Evolutionary conservation across 2,888 invertebrate species (phyloP).

Genomic region (Mythimna lalbum): DNA sequence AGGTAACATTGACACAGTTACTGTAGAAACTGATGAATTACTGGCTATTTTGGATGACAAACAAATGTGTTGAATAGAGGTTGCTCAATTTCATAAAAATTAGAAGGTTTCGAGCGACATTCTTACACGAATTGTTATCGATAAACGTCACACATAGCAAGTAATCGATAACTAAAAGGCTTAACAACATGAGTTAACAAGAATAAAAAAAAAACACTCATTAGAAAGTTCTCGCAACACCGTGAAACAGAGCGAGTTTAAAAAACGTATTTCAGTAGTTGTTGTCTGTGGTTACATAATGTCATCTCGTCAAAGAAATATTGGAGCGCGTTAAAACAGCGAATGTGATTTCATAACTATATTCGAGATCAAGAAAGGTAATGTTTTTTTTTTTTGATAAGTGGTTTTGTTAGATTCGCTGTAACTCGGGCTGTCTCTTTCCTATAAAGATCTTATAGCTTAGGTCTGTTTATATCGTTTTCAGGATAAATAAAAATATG

Average conservation of each 20-base stretch:
- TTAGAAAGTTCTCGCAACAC: slow-evolving; percentile 59
- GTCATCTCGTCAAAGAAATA: slow-evolving; percentile 24
- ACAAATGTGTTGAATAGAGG: not conserved
- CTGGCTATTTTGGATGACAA: slow-evolving; percentile 7
- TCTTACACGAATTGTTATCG: too few relatives aligned
- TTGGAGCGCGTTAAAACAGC: slow-evolving; percentile 23
- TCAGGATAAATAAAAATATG: too few relatives aligned
- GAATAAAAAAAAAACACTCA: slow-evolving; percentile 27
- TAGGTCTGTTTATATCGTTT: too few relatives aligned
- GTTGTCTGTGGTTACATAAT: slow-evolving; percentile 48
- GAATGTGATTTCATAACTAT: slow-evolving; percentile 5
- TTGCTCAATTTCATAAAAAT: not conserved
- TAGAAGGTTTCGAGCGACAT: not conserved
- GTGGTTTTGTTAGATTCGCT: too few relatives aligned
- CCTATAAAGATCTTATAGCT: too few relatives aligned
- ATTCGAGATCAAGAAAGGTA: too few relatives aligned
- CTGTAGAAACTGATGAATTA: slow-evolving; percentile 15
- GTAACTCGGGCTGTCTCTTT: too few relatives aligned
- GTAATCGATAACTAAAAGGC: not conserved
- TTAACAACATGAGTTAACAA: not conserved
- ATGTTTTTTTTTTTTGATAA: too few relatives aligned
- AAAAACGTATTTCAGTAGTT: slow-evolving; percentile 36
- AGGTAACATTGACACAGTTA: slow-evolving; percentile 36
- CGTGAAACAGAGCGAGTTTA: slow-evolving; percentile 23
- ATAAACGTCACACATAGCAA: not conserved